phyloP scores from a whole-genome alignment of 2,113 vertebrate species.

The Aptenodytes forsteri region DNA sequence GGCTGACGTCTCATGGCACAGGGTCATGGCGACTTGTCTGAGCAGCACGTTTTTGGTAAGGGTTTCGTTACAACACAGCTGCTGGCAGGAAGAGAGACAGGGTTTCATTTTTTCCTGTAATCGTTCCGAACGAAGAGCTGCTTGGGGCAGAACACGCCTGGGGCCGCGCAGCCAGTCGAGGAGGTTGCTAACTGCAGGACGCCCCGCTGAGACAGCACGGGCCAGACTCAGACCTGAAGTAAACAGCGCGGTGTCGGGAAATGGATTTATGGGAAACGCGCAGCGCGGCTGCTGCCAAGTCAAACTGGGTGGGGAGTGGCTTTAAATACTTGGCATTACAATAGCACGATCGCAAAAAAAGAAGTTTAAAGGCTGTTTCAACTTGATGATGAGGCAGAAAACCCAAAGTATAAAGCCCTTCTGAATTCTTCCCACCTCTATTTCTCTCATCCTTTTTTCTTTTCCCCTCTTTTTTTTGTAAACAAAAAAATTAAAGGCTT shows the following conservation, averaged over 20 bases:
- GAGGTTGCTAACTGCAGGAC: too few relatives aligned
- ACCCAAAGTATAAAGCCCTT: not conserved
- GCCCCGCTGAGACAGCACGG: too few relatives aligned
- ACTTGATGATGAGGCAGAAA: not conserved
- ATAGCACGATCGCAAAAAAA: not conserved
- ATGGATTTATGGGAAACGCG: not conserved
- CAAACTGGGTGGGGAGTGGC: not conserved
- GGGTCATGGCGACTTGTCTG: rapidly evolving
- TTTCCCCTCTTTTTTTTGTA: too few relatives aligned
- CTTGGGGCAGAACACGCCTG: not conserved
- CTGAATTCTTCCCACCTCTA: not conserved
- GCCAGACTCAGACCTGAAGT: too few relatives aligned
- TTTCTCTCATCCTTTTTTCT: not conserved
- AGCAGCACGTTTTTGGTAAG: not conserved
- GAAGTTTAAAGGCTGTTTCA: not conserved
- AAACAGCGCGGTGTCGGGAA: not conserved
- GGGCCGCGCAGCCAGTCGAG: not conserved
- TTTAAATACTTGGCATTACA: not conserved
- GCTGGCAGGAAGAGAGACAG: not conserved
- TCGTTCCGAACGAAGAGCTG: too few relatives aligned
- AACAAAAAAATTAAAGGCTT: too few relatives aligned
- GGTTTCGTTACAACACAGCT: too few relatives aligned
- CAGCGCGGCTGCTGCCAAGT: too few relatives aligned
- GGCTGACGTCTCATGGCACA: too few relatives aligned
- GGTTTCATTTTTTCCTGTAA: not conserved